phyloP scores from a whole-genome alignment of 2,113 vertebrate species.

The Grantiella picta region DNA sequence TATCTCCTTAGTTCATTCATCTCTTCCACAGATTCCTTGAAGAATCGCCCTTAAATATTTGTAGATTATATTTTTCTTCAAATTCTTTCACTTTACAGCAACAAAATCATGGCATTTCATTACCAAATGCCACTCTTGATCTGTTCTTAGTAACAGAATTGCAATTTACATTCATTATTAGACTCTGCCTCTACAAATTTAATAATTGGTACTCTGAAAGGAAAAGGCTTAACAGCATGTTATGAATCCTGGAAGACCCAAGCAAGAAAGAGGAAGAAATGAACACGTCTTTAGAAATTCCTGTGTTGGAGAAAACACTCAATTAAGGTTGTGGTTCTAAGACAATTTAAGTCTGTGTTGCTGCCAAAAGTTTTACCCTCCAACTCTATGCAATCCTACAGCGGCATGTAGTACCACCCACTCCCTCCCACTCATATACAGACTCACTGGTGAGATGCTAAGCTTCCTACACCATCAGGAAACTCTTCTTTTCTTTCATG shows the following conservation, averaged over 20 bases:
- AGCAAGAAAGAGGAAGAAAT: background rate
- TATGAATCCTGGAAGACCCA: background rate
- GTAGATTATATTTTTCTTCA: background rate
- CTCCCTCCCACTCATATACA: background rate
- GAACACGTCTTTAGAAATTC: background rate
- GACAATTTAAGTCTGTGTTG: background rate
- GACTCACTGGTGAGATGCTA: background rate
- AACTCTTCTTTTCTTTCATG: background rate
- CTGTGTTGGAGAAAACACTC: background rate
- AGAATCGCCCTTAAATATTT: background rate
- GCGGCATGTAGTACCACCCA: background rate
- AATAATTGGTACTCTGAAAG: background rate
- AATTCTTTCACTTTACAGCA: background rate
- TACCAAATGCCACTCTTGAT: background rate
- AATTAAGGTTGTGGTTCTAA: background rate
- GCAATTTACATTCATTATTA: background rate
- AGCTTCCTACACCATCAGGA: background rate
- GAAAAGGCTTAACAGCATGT: background rate
- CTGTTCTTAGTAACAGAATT: background rate
- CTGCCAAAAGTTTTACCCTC: background rate
- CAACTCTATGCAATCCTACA: background rate
- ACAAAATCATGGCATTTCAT: background rate
- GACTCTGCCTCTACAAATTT: background rate
- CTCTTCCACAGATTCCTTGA: background rate
- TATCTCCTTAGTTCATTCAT: background rate